phyloP scores from a whole-genome alignment of 2,113 vertebrate genomes.

The Fregetta grallaria region DNA sequence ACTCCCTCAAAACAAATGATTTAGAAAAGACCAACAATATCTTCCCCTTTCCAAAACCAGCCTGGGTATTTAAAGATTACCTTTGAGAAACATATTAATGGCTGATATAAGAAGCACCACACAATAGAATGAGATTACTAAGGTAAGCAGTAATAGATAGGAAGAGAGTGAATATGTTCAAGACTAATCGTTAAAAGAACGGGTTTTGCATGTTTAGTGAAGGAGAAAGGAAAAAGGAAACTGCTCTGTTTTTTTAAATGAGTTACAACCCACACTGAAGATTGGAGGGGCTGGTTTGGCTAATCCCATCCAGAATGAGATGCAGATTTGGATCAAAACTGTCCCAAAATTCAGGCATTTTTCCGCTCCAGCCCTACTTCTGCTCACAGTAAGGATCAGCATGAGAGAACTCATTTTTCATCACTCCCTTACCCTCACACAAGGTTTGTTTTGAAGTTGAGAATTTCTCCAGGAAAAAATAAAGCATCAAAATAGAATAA shows the following conservation, averaged over 20 bases:
- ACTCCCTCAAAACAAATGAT: conserved; percentile 7
- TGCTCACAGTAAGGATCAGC: background rate
- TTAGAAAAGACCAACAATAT: background rate
- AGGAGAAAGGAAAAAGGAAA: background rate
- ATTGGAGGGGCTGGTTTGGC: background rate
- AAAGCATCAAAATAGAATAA: background rate
- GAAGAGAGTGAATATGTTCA: background rate
- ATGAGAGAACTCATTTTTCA: background rate
- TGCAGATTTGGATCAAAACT: background rate
- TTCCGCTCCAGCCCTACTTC: background rate
- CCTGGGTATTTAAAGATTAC: conserved; percentile 4
- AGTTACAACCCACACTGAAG: background rate
- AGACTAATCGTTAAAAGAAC: background rate
- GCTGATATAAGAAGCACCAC: background rate
- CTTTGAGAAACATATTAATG: background rate
- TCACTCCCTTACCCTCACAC: background rate
- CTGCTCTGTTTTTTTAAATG: background rate
- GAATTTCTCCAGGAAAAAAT: background rate
- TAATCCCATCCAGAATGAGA: background rate
- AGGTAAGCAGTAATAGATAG: background rate
- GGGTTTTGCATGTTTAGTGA: background rate
- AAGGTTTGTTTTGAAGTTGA: background rate
- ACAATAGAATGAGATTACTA: background rate
- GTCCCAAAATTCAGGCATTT: background rate
- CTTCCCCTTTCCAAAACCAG: background rate